phyloP scores from a whole-genome alignment of 2,888 invertebrate species.

The Hemicrepidius hirtus region DNA sequence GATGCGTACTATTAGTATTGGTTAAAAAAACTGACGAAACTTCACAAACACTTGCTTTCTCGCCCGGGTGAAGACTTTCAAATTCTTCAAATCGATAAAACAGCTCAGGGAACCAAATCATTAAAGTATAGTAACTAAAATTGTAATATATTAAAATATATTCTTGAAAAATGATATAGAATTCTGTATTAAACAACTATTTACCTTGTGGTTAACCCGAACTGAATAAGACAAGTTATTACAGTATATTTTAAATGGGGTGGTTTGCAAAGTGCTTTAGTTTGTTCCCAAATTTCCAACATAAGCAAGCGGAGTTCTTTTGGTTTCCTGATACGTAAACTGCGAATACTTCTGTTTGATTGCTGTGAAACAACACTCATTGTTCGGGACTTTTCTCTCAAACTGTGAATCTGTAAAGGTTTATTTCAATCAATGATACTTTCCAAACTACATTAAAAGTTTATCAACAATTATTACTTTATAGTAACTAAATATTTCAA shows the following conservation, averaged over 20 bases:
- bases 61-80: conserved; percentile 79
- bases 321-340: conserved; percentile 81
- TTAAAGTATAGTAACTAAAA: conserved; percentile 90
- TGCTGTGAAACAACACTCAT: conserved; percentile 78
- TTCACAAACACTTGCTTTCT: conserved; percentile 84
- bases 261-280: conserved; percentile 82
- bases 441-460: too few relatives aligned
- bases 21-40: conserved; percentile 80
- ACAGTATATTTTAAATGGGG: conserved; percentile 85
- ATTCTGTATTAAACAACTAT: background rate
- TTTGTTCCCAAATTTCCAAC: conserved; percentile 83
- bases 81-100: conserved; percentile 89
- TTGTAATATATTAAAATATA: too few relatives aligned
- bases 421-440: background rate
- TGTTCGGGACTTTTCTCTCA: conserved; percentile 81
- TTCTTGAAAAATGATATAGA: too few relatives aligned
- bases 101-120: conserved; percentile 94
- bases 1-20: conserved; percentile 65
- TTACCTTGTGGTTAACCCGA: conserved; percentile 86
- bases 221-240: conserved; percentile 87
- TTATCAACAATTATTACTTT: too few relatives aligned
- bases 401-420: conserved; percentile 77
- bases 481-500: too few relatives aligned
- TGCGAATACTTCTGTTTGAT: conserved; percentile 80
- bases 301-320: conserved; percentile 82